Evolutionary conservation across 2,888 invertebrate genomes (phyloP).

Genomic region (Stegophylla sp.): DNA sequence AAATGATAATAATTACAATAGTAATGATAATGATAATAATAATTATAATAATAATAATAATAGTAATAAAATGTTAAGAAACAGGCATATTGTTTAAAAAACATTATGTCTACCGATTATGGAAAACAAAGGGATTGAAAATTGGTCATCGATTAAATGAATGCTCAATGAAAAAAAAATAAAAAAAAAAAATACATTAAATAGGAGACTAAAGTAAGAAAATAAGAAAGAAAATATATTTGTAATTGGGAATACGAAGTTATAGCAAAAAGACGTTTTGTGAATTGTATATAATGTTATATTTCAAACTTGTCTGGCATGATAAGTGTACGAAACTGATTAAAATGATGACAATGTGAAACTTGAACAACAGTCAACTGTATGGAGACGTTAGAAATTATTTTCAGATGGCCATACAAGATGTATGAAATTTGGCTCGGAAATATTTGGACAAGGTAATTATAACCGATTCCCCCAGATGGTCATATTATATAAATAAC

Average conservation of each 20-base stretch:
- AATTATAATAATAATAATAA: constrained; percentile 12
- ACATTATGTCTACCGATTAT: not conserved
- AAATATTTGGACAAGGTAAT: constrained; percentile 12
- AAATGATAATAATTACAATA: constrained; percentile 14
- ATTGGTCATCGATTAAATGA: constrained; percentile 9
- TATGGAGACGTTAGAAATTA: not conserved
- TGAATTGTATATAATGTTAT: not conserved
- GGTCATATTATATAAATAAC: constrained; percentile 21
- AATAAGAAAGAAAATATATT: not conserved
- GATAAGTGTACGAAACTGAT: not conserved
- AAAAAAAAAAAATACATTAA: not conserved
- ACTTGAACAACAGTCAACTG: not conserved
- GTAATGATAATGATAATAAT: not conserved
- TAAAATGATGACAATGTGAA: not conserved
- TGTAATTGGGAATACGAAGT: not conserved
- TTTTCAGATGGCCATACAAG: not conserved
- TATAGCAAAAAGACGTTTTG: not conserved
- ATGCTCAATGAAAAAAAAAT: not conserved
- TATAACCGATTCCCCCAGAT: not conserved
- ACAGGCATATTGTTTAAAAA: not conserved
- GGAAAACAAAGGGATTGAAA: constrained; percentile 42
- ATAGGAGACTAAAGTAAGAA: not conserved
- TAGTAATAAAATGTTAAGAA: constrained; percentile 32
- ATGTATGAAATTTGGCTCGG: constrained; percentile 11
- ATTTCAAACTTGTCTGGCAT: too few species aligned